Conservation (phyloP, 2,113 vertebrate genomes). For the Pao palembangensis region DNA sequence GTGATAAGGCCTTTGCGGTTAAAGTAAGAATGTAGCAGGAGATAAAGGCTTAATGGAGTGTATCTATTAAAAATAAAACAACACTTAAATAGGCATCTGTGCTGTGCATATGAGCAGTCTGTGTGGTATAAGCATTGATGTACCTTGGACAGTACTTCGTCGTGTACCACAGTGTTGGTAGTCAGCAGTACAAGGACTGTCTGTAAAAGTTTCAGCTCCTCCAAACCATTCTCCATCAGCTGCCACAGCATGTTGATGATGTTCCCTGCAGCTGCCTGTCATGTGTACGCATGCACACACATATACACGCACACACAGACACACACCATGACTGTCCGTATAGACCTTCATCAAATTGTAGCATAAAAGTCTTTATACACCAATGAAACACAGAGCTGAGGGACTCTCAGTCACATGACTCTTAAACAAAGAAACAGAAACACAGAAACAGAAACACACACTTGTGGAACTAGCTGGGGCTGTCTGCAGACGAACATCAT, state of each 20-base stretch:
- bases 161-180: conserved; percentile 96
- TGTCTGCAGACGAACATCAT: conserved; percentile 14
- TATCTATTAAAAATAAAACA: background rate
- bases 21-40: no score
- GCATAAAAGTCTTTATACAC: background rate
- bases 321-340: background rate
- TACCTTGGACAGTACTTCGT: conserved; percentile 97
- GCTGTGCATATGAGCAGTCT: background rate
- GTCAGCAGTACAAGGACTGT: conserved; percentile 97
- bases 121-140: background rate
- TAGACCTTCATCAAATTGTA: background rate
- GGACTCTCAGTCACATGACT: conserved; percentile 1
- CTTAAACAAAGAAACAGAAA: background rate
- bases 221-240: conserved; percentile 97
- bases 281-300: conserved; percentile 14
- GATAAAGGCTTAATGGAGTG: background rate
- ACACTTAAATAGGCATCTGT: no score
- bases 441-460: conserved; percentile 24
- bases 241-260: conserved; percentile 99
- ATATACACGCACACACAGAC: background rate
- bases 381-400: background rate
- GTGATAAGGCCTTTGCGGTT: no score
- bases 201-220: conserved; percentile 96
- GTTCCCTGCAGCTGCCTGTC: conserved; percentile 92
- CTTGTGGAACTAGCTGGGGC: conserved; percentile 31